Conservation (phyloP, 2,888 invertebrate species). For the Pachymerium ferrugineum region DNA sequence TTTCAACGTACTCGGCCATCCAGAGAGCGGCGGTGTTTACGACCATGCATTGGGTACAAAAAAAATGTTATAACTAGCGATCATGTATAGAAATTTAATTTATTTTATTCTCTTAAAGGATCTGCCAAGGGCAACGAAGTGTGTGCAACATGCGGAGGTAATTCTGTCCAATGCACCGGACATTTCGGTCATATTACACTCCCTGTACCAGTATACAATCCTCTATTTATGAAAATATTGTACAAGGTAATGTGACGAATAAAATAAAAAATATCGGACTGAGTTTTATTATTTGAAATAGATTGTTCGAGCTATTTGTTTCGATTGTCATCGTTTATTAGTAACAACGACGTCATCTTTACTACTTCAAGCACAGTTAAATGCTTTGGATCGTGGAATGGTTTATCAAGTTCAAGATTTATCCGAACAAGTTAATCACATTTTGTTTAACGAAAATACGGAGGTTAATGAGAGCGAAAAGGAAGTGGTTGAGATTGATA, state of each 20-base stretch:
- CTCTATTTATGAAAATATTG: slow-evolving; percentile 73
- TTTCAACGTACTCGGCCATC: slow-evolving; percentile 77
- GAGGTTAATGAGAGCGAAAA: slow-evolving; percentile 36
- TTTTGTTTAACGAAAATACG: no score
- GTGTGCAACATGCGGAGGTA: slow-evolving; percentile 73
- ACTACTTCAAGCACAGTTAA: slow-evolving; percentile 63
- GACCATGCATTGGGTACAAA: slow-evolving; percentile 70
- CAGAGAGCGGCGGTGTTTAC: slow-evolving; percentile 79
- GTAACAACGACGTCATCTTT: slow-evolving; percentile 38
- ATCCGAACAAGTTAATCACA: slow-evolving; percentile 51
- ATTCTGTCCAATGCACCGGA: slow-evolving; percentile 68
- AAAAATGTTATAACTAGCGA: neutral
- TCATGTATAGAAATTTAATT: neutral
- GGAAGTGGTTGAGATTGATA: neutral
- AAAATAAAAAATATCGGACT: neutral
- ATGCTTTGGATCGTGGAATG: slow-evolving; percentile 66
- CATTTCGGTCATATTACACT: slow-evolving; percentile 93
- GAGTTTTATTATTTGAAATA: slow-evolving; percentile 39
- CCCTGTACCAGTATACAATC: slow-evolving; percentile 82
- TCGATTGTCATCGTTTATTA: slow-evolving; percentile 48
- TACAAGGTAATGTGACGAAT: slow-evolving; percentile 51
- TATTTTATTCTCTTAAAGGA: slow-evolving; percentile 43
- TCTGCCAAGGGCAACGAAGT: slow-evolving; percentile 56
- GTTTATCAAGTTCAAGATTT: slow-evolving; percentile 64
- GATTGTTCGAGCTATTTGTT: slow-evolving; percentile 51